A percentile compares a stretch with the other conserved stretches of the same genome.
These are phyloP conservation scores for Zygaena filipendulae DNA, from an alignment of 2,888 invertebrate species.

Conservation along the genomic window DNA sequence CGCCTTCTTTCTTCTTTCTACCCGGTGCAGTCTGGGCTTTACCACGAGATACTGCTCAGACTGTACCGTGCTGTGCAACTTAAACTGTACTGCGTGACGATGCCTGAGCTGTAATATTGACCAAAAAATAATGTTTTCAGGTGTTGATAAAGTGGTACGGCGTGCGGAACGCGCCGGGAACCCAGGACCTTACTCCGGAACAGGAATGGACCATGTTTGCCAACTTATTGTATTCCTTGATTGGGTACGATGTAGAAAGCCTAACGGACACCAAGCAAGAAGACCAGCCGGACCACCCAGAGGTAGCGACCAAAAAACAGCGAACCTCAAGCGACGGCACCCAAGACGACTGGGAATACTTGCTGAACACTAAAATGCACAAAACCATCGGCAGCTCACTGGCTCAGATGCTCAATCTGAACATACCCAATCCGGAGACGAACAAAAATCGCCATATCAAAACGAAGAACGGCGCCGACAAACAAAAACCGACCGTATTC, in stretches of 20 bases:
- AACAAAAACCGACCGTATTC: constrained; percentile 51
- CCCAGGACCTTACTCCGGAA: constrained; percentile 76
- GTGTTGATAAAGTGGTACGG: constrained; percentile 88
- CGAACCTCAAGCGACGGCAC: constrained; percentile 81
- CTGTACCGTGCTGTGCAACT: too few relatives aligned
- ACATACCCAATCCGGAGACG: constrained; percentile 17
- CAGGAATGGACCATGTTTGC: constrained; percentile 87
- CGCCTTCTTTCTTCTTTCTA: too few relatives aligned
- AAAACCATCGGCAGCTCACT: constrained; percentile 50
- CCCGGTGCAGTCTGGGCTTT: too few relatives aligned
- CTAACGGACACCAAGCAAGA: constrained; percentile 52
- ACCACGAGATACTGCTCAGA: too few relatives aligned
- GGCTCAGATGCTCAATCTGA: constrained; percentile 47
- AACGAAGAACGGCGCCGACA: constrained; percentile 19
- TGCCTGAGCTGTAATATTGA: too few relatives aligned
- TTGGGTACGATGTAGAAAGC: constrained; percentile 79
- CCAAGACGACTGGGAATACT: constrained; percentile 84
- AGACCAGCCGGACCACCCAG: constrained; percentile 43
- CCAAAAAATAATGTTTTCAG: too few relatives aligned
- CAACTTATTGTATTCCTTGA: constrained; percentile 63
- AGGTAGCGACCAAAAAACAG: constrained; percentile 79
- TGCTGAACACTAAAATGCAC: constrained; percentile 70
- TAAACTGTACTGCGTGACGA: too few relatives aligned
- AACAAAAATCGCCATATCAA: constrained; percentile 14
- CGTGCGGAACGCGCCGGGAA: constrained; percentile 87